phyloP scores from a whole-genome alignment of 2,113 vertebrate genomes.

The Prunella himalayana region DNA sequence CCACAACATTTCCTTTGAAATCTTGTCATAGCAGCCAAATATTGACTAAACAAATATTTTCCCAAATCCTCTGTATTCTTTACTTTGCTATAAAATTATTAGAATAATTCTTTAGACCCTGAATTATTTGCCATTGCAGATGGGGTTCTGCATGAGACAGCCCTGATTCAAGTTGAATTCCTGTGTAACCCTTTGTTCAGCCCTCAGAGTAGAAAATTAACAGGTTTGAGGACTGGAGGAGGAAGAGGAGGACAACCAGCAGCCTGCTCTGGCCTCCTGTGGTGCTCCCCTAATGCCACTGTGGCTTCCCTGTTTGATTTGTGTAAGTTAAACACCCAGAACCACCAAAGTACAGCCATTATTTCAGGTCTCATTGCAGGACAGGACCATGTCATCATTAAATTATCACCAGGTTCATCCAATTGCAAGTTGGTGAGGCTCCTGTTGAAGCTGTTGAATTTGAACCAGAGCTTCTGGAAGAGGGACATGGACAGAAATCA shows the following conservation, averaged over 20 bases:
- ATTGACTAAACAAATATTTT: background rate
- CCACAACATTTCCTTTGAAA: background rate
- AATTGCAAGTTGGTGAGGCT: background rate
- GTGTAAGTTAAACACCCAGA: background rate
- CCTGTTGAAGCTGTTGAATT: background rate
- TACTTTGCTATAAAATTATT: background rate
- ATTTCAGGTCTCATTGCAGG: background rate
- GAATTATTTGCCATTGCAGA: background rate
- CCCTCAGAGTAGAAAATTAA: background rate
- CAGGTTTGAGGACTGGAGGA: background rate
- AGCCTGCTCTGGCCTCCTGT: background rate
- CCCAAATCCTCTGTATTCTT: background rate
- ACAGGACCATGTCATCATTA: background rate
- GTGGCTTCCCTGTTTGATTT: background rate
- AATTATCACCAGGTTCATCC: background rate
- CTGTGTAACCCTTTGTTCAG: background rate
- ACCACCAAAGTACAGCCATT: background rate
- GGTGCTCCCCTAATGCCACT: background rate
- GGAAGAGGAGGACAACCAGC: background rate
- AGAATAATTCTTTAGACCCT: background rate
- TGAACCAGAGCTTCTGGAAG: background rate
- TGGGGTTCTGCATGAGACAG: background rate
- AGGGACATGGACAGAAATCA: background rate
- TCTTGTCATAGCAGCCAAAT: background rate
- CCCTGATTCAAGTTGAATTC: background rate